These are phyloP conservation scores for Remorina albescens DNA, from an alignment of 2,797 vertebrate species.

Conservation along the genomic window DNA sequence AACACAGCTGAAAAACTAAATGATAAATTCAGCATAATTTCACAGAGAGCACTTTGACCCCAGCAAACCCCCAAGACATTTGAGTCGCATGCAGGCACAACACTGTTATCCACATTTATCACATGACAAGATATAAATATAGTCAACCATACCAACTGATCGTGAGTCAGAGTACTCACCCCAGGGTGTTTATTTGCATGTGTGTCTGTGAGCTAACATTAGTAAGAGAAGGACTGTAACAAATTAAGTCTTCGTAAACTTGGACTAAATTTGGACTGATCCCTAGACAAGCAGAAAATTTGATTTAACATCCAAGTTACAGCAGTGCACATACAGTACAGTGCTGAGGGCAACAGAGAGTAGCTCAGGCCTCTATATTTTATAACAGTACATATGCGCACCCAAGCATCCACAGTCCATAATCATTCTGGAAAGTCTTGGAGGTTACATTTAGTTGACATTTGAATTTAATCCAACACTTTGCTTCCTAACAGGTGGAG, in stretches of 20 bases:
- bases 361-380: constrained; percentile 18
- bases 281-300: constrained; percentile 15
- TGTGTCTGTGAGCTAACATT: constrained; percentile 2
- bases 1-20: constrained; percentile 14
- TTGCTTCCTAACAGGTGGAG: constrained; percentile 60
- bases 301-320: constrained; percentile 23
- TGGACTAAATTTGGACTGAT: constrained; percentile 23
- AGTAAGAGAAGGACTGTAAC: constrained; percentile 1
- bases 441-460: constrained; percentile 65
- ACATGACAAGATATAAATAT: constrained; percentile 12
- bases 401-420: too few species aligned
- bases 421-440: constrained; percentile 58
- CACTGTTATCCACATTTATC: constrained; percentile 29
- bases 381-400: neutral
- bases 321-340: constrained; percentile 3
- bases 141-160: constrained; percentile 37
- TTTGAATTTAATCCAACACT: constrained; percentile 64
- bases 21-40: constrained; percentile 27
- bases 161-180: constrained; percentile 37
- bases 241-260: neutral
- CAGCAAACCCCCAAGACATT: constrained; percentile 21
- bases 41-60: constrained; percentile 32
- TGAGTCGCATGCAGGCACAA: constrained; percentile 28
- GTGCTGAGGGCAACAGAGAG: constrained; percentile 20
- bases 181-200: constrained; percentile 6